These are phyloP conservation scores for Sula dactylatra DNA, from an alignment of 2,113 vertebrate species.

Conservation along the genomic window DNA sequence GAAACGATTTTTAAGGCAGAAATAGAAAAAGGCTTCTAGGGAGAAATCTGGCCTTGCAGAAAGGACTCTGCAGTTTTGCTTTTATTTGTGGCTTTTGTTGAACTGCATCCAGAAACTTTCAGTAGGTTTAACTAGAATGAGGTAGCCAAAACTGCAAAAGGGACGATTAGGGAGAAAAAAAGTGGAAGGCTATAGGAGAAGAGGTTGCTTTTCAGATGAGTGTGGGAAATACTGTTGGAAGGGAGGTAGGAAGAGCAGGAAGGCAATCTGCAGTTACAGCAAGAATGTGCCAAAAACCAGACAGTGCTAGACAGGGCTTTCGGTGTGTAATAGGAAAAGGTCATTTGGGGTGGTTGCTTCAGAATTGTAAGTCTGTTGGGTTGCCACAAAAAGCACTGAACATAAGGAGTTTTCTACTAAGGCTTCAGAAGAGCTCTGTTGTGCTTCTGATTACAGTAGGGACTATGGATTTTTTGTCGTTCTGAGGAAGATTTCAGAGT, in stretches of 20 bases:
- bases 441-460: neutral
- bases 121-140: neutral
- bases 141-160: conserved; percentile 10
- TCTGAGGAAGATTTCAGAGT: neutral
- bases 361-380: conserved; percentile 30
- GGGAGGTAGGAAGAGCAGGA: conserved; percentile 31
- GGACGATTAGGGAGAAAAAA: neutral
- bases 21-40: neutral
- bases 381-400: conserved; percentile 45
- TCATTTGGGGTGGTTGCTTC: conserved; percentile 52
- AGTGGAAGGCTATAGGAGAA: neutral
- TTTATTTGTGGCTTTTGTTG: conserved; percentile 34
- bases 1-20: neutral
- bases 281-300: conserved; percentile 42
- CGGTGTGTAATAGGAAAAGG: conserved; percentile 52
- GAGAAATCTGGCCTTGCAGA: neutral
- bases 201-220: conserved; percentile 20
- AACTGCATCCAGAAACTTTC: neutral
- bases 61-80: neutral
- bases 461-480: neutral
- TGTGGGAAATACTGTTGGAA: conserved; percentile 46
- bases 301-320: conserved; percentile 43
- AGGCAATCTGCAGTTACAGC: conserved; percentile 9
- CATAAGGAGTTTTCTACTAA: conserved; percentile 2
- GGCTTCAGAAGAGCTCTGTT: neutral